Evolutionary conservation across 2,888 invertebrate species (phyloP), one percentile per base, ranked within the genome.

Genomic region (Acronicta leporina): DNA sequence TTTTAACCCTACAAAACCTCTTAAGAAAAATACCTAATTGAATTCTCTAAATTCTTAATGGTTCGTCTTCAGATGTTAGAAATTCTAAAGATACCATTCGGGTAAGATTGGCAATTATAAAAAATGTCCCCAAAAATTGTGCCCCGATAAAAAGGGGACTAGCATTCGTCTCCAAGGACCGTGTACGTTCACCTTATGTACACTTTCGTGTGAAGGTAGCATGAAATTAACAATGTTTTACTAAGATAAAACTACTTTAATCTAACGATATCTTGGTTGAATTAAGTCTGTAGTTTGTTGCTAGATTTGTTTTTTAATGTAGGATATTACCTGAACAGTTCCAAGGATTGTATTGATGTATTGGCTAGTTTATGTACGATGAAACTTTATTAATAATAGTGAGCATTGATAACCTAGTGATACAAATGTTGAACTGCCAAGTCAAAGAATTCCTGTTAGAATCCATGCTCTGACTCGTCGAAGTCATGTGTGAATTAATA

Each of bases 81-180:
- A 69, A 79, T 80, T 81, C 54, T 58, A 63, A 66, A 66, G 73
- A 60, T 66, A 62, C 63, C 57, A 78, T 83, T 76, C 73, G 62
- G 61, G 82, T 82, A 66, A 87, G 85, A 89, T 89, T 87, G 89
- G 87, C 88, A 88, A 90, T 89, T 89, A 89, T 86, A 86, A 89
- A 88, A 86, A 85, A 85, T 67, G 77, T 74, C 78, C 54, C 75
- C 79, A 78, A 77, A 87, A 87, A 85, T 84, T 79, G 82, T 77
- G 73, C 77, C 70, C 70, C 73, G 79, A 84, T 82, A 79, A 76
- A 83, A 73, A 71, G 75, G 77, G 67, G 54, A 57, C 73, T 61
- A 45, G 47, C 50, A 35, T 76, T 74, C 65, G 81, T 60, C 71
- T 58, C 64, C 33, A 25, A 53, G 64, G 72, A 60, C 50, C 5